These are phyloP conservation scores for Baronia brevicornis DNA, from an alignment of 2,888 invertebrate species.

Conservation along the genomic window DNA sequence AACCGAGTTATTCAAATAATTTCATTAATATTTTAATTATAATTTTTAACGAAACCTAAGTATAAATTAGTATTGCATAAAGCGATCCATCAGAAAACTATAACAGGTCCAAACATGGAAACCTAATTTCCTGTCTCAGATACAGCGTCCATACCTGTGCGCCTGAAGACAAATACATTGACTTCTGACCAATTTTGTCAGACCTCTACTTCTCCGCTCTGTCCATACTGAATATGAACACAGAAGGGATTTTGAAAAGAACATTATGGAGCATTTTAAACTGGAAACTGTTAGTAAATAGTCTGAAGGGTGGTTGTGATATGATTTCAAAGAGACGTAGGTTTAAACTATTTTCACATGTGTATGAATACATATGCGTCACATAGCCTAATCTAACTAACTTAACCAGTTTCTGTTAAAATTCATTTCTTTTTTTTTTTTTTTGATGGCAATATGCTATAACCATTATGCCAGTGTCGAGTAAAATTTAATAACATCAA, in stretches of 20 bases:
- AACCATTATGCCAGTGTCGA: too few relatives aligned
- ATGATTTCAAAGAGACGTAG: conserved; percentile 1
- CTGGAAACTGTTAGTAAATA: conserved; percentile 7
- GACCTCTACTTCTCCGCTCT: conserved; percentile 25
- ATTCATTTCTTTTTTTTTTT: too few relatives aligned
- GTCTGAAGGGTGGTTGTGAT: not conserved
- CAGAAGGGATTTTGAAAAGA: conserved; percentile 16
- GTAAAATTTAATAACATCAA: too few relatives aligned
- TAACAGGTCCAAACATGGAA: conserved; percentile 60
- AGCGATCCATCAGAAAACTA: conserved; percentile 35
- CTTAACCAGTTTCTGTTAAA: too few relatives aligned
- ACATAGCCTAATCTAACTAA: too few relatives aligned
- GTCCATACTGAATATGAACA: conserved; percentile 9
- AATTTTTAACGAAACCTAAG: not conserved
- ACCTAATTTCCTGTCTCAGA: conserved; percentile 75
- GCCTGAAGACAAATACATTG: conserved; percentile 66
- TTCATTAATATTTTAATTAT: too few relatives aligned
- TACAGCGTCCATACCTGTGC: conserved; percentile 48
- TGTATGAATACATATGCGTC: not conserved
- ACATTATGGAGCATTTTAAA: conserved; percentile 13
- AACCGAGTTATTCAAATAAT: too few relatives aligned
- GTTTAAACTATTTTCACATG: not conserved
- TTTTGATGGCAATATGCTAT: too few relatives aligned
- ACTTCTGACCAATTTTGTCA: conserved; percentile 32
- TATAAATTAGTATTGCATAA: conserved; percentile 25